phyloP scores from a whole-genome alignment of 1,140 invertebrate species.

The Cheumatopsyche charites region DNA sequence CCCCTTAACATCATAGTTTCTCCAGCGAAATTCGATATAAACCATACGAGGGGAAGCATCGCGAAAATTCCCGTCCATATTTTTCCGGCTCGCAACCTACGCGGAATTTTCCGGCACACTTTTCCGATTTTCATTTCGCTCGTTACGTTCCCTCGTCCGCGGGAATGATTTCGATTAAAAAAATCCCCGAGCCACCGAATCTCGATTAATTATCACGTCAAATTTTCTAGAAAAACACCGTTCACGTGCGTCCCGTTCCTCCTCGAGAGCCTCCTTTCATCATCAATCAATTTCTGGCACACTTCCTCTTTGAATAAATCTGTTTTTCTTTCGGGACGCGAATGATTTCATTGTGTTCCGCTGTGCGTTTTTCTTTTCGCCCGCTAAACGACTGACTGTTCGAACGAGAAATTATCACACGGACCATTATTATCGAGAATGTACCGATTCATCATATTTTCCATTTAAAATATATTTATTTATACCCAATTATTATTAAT shows the following conservation, averaged over 20 bases:
- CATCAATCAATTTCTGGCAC: constrained; percentile 38
- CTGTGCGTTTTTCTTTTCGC: constrained; percentile 7
- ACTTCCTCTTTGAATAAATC: constrained; percentile 38
- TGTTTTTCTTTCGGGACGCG: constrained; percentile 23
- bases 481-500: too few species aligned
- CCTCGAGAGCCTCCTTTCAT: constrained; percentile 25
- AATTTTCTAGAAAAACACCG: constrained; percentile 36
- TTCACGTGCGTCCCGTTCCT: not conserved
- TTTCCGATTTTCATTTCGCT: constrained; percentile 23
- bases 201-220: constrained; percentile 39
- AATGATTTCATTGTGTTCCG: constrained; percentile 35
- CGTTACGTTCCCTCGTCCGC: constrained; percentile 4
- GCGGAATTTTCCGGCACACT: not conserved
- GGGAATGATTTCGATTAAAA: constrained; percentile 28
- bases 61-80: too few species aligned
- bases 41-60: too few species aligned
- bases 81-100: too few species aligned
- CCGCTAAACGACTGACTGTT: not conserved
- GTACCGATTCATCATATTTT: too few species aligned
- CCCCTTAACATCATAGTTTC: too few species aligned
- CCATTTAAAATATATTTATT: too few species aligned
- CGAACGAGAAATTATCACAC: constrained; percentile 3
- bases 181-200: constrained; percentile 9
- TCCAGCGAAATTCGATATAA: too few species aligned
- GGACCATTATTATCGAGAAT: too few species aligned